Evolutionary conservation across 2,888 invertebrate species (phyloP).

Genomic region (Boloria euphrosyne): DNA sequence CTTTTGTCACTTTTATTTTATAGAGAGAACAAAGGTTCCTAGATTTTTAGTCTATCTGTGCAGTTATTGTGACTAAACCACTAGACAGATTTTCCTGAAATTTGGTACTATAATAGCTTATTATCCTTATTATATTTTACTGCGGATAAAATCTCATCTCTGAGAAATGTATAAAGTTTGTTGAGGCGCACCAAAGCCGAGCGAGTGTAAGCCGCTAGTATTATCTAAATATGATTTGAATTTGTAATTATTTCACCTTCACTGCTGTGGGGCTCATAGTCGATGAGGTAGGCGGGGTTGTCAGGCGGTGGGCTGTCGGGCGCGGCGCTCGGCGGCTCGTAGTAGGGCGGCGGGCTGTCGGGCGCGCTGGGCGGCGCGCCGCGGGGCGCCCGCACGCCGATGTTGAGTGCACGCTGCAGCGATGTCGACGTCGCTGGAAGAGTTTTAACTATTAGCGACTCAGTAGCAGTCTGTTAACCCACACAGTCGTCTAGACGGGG

Average conservation of each 20-base stretch:
- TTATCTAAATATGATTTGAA: no score
- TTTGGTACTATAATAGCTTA: no score
- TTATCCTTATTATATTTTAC: no score
- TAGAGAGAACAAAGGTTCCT: no score
- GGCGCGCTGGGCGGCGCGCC: constrained; percentile 49
- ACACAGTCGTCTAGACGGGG: constrained; percentile 23
- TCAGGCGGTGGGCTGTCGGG: constrained; percentile 29
- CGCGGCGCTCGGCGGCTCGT: constrained; percentile 46
- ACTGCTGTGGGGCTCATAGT: constrained; percentile 1
- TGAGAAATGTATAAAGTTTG: no score
- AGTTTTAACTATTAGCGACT: constrained; percentile 32
- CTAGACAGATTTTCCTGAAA: no score
- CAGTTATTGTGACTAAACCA: no score
- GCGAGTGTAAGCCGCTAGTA: no score
- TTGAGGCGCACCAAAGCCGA: no score
- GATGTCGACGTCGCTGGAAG: constrained; percentile 47
- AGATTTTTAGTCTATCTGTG: no score
- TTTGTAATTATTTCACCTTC: constrained; percentile 25
- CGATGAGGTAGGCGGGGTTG: constrained; percentile 14
- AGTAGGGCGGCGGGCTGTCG: constrained; percentile 63
- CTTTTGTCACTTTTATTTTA: no score
- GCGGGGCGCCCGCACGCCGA: constrained; percentile 48
- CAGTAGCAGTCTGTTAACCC: constrained; percentile 43
- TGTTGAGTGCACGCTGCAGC: constrained; percentile 40
- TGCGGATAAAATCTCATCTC: no score